Base-by-base conservation (phyloP, 1,140 invertebrate genomes). In the Drosophila nannoptera region DNA sequence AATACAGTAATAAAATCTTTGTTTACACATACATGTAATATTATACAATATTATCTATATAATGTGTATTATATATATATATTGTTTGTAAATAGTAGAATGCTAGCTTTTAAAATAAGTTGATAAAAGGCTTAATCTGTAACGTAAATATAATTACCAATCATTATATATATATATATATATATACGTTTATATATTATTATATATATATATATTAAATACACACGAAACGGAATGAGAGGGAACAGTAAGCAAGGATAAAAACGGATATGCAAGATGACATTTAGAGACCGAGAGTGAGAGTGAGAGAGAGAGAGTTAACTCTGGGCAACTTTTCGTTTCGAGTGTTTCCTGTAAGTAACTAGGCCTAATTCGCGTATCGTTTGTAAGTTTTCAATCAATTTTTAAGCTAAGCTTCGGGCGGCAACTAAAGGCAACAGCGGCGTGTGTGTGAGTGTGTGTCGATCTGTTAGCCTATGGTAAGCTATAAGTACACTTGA, bases 401-500 rank as follows among this genome's bases (percentile, higher is more conserved):
- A 36, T 65, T 36, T 58, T 22, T 33, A 11, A 50, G 16, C 54
- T 32, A 22, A 16, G 42, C 8, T 67, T 63, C 8, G 36, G 60
- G 46, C 55, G 64, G 64, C 58, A 72, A 62, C 58, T 56, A 61
- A 72, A 72, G 69, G 69, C 69, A 72, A 68, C 65, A 58, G 31
- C 54, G 68, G 40, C 14, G 40, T 43, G 3, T 22, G 22, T 22
- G 22, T 22, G 22, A 22, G 22, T 22, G 22, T 22, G 59, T 50
- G 32, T 48, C 36, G 48, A 32, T 64, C 9, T 60, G 53, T 61
- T 55, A 48, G 55, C 68, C 64, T 35, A 72, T 48, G 16, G 32
- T 69, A 42, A 70, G 56, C 55, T 80, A 58, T 81, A 84, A 84
- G 82, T 82, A 82, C 82, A 87, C 73, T 83, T 83, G 55, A 75